Base-by-base conservation (phyloP, 1,140 invertebrate genomes). In the Gerris buenoi region DNA sequence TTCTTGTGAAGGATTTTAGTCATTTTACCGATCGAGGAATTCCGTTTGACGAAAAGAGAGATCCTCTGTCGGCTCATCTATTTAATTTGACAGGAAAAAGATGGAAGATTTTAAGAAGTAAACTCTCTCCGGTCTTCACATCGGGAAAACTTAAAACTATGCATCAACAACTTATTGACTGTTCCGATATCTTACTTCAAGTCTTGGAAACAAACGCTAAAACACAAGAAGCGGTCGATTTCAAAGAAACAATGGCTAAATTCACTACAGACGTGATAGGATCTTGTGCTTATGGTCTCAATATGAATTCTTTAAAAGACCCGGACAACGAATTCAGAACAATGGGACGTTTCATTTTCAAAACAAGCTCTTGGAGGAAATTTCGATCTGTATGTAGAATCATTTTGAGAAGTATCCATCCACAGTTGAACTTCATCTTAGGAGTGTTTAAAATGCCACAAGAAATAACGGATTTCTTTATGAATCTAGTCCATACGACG, bases 181-280 rank as follows among this genome's bases (percentile, higher is more conserved):
- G 67, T 27, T 64, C 33, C n/a, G 13, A 65, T 15, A 15, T 69
- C 13, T 56, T 68, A 28, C 3, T 23, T 3, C 27, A 25, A 2
- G 23, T 15, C 23, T 25, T 60, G 10, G 5, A 60, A 60, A 60
- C 5, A 5, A 22, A 5, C 58, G 5, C 22, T 22, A 46, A 61
- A 61, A 22, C 59, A 22, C 5, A 10, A 61, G 15, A 60, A 60
- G 5, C 5, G 5, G 23, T 66, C 13, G 65, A 66, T 33, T 25
- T 66, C 18, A 66, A 61, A 14, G 81, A 86, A 18, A 70, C 84
- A 0, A 79, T 83, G 58, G 80, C 80, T 0, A 79, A 81, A 60
- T 86, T 81, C 69, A 81, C 83, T 0, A 85, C 84, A 58, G 85
- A 87, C 73, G 80, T 85, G 0, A 84, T 86, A 22, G 84, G 81